These are phyloP conservation scores for Lontra canadensis DNA, from an alignment of 2,113 vertebrate genomes.

Conservation along the genomic window DNA sequence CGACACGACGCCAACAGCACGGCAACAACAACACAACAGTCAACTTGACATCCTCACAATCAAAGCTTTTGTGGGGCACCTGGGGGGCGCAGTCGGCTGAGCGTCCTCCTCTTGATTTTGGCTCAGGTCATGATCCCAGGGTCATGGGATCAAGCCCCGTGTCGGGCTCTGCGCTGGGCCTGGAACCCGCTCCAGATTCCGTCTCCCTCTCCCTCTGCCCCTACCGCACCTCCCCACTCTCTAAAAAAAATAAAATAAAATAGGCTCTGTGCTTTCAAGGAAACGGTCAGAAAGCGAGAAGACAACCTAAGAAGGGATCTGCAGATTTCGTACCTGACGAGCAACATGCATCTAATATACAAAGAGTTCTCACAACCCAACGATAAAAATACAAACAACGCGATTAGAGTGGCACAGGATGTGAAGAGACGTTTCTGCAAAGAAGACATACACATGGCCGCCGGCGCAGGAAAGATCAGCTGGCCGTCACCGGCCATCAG, in stretches of 20 bases:
- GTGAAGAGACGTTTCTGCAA: neutral
- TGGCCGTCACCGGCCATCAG: neutral
- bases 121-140: neutral
- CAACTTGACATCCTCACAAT: neutral
- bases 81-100: neutral
- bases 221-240: neutral
- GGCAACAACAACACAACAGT: neutral
- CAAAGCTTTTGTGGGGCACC: neutral
- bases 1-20: too few relatives aligned
- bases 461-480: rapidly evolving
- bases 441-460: neutral
- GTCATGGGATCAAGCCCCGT: neutral
- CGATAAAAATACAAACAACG: neutral
- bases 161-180: neutral
- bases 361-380: neutral
- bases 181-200: neutral
- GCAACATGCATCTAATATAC: neutral
- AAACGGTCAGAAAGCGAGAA: neutral
- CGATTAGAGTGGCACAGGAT: neutral
- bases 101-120: neutral
- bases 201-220: neutral
- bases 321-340: neutral
- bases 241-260: neutral
- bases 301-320: neutral
- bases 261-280: neutral